Evolutionary conservation across 2,888 invertebrate genomes (phyloP).

Genomic region (Falcaria lacertinaria): DNA sequence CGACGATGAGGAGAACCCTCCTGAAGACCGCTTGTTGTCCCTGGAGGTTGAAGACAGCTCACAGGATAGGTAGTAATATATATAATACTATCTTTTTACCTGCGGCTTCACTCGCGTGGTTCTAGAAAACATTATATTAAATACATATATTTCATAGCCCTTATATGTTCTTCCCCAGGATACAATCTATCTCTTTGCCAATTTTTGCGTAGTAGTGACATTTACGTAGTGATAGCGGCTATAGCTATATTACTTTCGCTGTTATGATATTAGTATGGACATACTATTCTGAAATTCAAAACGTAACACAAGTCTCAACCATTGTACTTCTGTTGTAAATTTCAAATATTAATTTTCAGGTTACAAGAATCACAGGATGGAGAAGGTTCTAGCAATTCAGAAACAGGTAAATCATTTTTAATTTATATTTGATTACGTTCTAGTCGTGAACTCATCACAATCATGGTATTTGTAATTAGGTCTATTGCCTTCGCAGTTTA

Average conservation of each 20-base stretch:
- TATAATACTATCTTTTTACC: too few relatives aligned
- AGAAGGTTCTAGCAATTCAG: slow-evolving; percentile 58
- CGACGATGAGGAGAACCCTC: slow-evolving; percentile 67
- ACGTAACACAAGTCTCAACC: slow-evolving; percentile 2
- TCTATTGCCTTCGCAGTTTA: too few relatives aligned
- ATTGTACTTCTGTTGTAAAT: slow-evolving; percentile 4
- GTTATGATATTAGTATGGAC: too few relatives aligned
- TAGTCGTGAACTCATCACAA: neutral
- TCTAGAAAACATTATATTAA: too few relatives aligned
- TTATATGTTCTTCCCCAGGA: too few relatives aligned
- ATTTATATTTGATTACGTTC: neutral
- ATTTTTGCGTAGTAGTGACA: neutral
- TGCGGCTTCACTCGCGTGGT: too few relatives aligned
- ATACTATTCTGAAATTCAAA: too few relatives aligned
- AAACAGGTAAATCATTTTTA: slow-evolving; percentile 39
- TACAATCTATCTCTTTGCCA: too few relatives aligned
- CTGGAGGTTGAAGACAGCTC: slow-evolving; percentile 57
- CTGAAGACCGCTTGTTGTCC: slow-evolving; percentile 57
- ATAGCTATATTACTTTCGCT: too few relatives aligned
- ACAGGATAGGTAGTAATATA: slow-evolving; percentile 41
- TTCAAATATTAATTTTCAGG: slow-evolving; percentile 23
- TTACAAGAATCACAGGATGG: slow-evolving; percentile 45
- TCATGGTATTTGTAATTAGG: too few relatives aligned
- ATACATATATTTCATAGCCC: too few relatives aligned
- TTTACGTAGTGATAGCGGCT: too few relatives aligned